Conservation (phyloP, 2,888 invertebrate species). For the Atethmia centrago region DNA sequence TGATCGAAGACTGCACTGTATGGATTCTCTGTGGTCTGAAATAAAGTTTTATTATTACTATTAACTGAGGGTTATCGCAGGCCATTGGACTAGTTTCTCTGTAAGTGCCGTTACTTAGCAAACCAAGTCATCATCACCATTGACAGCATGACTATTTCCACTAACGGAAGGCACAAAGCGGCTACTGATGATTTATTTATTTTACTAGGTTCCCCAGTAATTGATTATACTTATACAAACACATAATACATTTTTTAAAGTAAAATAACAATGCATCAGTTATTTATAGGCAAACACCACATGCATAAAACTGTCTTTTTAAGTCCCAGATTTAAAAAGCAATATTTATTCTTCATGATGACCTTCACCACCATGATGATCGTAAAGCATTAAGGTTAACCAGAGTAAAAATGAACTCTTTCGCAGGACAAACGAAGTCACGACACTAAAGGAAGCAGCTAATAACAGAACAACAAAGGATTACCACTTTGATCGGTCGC, state of each 20-base stretch:
- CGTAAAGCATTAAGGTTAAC: conserved; percentile 3
- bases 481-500: conserved; percentile 73
- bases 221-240: too few species aligned
- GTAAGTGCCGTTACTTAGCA: not conserved
- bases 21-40: not conserved
- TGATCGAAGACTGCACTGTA: too few species aligned
- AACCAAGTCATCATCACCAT: not conserved
- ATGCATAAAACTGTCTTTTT: too few species aligned
- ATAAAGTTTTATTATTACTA: not conserved
- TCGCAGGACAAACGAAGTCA: conserved; percentile 87
- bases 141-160: not conserved
- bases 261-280: too few species aligned
- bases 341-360: not conserved
- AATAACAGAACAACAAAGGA: conserved; percentile 80
- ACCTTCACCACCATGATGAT: not conserved
- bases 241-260: too few species aligned
- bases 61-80: not conserved
- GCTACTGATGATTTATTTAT: not conserved
- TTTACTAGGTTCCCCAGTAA: too few species aligned
- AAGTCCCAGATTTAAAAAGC: not conserved
- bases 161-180: not conserved
- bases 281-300: too few species aligned
- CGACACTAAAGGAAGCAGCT: conserved; percentile 83
- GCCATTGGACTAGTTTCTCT: not conserved
- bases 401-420: conserved; percentile 18